Evolutionary conservation across 2,797 vertebrate genomes (phyloP).

Genomic region (Smutsia temminckii): DNA sequence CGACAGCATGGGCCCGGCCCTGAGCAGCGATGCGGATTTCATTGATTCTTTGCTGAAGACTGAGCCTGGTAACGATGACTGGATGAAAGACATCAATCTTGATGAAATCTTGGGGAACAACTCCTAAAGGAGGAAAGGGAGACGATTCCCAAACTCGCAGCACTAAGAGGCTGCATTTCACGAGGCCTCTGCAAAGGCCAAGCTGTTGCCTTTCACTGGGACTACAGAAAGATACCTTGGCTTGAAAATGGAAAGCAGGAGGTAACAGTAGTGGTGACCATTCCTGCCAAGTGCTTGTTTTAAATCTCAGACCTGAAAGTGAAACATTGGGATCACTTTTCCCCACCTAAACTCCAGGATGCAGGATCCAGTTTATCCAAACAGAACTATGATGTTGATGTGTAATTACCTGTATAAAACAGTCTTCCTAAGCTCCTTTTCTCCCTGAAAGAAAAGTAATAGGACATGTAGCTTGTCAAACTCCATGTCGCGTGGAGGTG

Average conservation of each 20-base stretch:
- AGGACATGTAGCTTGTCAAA: slow-evolving; percentile 45
- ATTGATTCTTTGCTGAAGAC: slow-evolving; percentile 98
- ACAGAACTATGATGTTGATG: slow-evolving; percentile 55
- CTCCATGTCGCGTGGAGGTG: not conserved
- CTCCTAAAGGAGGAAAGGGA: slow-evolving; percentile 84
- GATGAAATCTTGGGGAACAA: slow-evolving; percentile 98
- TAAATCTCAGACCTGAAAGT: slow-evolving; percentile 49
- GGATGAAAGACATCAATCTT: slow-evolving; percentile 99
- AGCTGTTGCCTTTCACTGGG: slow-evolving; percentile 61
- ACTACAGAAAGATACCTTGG: not conserved
- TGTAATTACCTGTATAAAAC: slow-evolving; percentile 57
- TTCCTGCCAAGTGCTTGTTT: slow-evolving; percentile 70
- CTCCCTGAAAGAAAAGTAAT: slow-evolving; percentile 36
- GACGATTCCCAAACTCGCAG: not conserved
- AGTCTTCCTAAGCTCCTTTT: slow-evolving; percentile 7
- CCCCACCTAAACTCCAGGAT: slow-evolving; percentile 39
- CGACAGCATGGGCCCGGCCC: slow-evolving; percentile 93
- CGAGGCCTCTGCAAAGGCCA: slow-evolving; percentile 66
- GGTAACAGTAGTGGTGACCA: slow-evolving; percentile 51
- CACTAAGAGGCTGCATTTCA: slow-evolving; percentile 68
- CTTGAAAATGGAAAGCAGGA: slow-evolving; percentile 48
- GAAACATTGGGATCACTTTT: slow-evolving; percentile 57
- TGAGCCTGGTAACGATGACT: slow-evolving; percentile 96
- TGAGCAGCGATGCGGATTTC: slow-evolving; percentile 97
- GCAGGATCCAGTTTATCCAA: slow-evolving; percentile 33